Evolutionary conservation across 2,797 vertebrate species (phyloP).

Genomic region (Danio aesculapii): DNA sequence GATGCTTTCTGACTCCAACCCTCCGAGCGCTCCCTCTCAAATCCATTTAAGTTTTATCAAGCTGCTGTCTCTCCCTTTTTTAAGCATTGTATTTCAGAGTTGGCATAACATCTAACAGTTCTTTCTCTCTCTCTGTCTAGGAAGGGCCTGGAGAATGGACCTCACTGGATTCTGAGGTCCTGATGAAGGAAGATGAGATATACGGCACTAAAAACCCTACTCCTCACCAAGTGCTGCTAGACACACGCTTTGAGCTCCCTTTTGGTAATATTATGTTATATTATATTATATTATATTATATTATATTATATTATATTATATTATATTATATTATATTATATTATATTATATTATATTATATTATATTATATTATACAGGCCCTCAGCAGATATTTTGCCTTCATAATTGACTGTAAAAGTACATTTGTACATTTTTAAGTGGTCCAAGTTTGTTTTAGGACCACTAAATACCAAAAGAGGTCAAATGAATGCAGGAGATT

Average conservation of each 20-base stretch:
- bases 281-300: neutral
- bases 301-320: neutral
- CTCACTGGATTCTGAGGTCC: constrained; percentile 90
- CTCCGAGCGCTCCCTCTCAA: neutral
- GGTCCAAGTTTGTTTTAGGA: neutral
- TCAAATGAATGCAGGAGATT: neutral
- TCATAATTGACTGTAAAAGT: neutral
- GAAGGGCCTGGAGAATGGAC: constrained; percentile 95
- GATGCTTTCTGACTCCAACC: neutral
- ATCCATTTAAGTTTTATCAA: neutral
- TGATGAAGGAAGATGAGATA: constrained; percentile 94
- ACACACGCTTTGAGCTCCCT: constrained; percentile 93
- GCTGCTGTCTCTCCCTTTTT: neutral
- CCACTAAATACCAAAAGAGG: neutral
- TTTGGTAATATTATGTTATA: constrained; percentile 81
- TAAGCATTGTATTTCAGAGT: neutral
- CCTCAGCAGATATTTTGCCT: neutral
- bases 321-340: no score
- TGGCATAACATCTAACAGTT: neutral
- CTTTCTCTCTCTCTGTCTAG: constrained; percentile 71
- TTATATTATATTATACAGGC: neutral
- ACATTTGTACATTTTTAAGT: neutral
- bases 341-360: no score
- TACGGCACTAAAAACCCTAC: constrained; percentile 95
- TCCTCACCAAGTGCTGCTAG: constrained; percentile 92